phyloP scores from a whole-genome alignment of 2,113 vertebrate species.

The Proteles cristata region DNA sequence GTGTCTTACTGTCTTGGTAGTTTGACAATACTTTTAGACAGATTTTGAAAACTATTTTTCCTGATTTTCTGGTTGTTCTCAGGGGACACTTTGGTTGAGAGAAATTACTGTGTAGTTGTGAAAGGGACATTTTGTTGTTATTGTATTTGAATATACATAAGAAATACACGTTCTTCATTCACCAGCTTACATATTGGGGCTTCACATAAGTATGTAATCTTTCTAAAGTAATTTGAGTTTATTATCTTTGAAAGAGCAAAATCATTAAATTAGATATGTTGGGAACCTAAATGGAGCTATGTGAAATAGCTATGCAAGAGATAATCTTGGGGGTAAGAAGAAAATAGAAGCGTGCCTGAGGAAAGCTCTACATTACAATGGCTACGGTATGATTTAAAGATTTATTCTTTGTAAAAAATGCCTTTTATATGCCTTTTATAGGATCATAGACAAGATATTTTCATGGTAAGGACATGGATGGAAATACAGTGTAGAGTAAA shows the following conservation, averaged over 20 bases:
- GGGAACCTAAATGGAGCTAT: background rate
- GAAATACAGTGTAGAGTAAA: background rate
- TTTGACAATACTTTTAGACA: background rate
- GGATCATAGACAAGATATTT: background rate
- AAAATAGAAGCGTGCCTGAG: background rate
- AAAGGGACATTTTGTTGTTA: background rate
- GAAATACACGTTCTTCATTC: background rate
- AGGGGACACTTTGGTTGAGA: background rate
- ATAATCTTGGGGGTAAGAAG: background rate
- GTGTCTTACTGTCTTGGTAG: background rate
- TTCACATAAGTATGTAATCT: background rate
- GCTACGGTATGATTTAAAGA: background rate
- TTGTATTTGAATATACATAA: background rate
- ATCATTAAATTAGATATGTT: constrained; percentile 14
- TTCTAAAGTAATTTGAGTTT: background rate
- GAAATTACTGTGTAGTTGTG: background rate
- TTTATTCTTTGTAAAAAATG: background rate
- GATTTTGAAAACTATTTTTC: background rate
- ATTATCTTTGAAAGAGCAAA: constrained; percentile 33
- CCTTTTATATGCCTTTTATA: background rate
- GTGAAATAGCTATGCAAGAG: background rate
- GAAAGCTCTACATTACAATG: background rate
- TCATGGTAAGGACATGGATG: background rate
- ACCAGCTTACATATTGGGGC: background rate
- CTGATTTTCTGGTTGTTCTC: background rate